Percentiles rank a stretch among this genome's conserved stretches.
phyloP scores from a whole-genome alignment of 1,140 invertebrate species.

The Tetramorium parvispinum region DNA sequence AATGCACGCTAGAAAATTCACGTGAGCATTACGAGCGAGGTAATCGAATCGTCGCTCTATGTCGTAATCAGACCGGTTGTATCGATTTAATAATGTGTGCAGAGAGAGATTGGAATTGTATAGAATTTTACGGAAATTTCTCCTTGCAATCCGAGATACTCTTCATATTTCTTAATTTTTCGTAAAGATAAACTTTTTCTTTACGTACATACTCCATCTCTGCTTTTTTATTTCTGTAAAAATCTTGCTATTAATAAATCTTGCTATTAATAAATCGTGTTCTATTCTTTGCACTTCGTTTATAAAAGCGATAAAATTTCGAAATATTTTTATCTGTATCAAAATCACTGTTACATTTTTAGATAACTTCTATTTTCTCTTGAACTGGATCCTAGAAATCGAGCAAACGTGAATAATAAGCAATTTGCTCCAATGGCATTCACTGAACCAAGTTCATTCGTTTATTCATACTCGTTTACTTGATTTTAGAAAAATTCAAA shows the following conservation, averaged over 20 bases:
- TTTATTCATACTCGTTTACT: neutral
- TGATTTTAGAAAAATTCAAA: neutral
- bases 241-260: neutral
- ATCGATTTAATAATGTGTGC: neutral
- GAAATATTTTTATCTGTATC: neutral
- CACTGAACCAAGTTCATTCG: neutral
- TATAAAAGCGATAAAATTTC: neutral
- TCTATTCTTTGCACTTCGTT: neutral
- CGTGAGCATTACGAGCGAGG: slow-evolving; percentile 6
- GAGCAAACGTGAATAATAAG: neutral
- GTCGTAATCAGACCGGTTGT: slow-evolving; percentile 7
- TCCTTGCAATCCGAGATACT: neutral
- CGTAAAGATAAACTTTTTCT: neutral
- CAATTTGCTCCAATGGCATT: no score
- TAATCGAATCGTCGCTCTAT: slow-evolving; percentile 33
- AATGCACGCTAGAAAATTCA: slow-evolving; percentile 46
- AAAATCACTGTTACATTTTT: neutral
- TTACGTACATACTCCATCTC: neutral
- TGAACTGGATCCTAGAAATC: neutral
- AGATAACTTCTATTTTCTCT: neutral
- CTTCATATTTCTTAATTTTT: neutral
- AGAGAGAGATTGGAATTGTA: neutral
- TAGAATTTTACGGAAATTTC: neutral
- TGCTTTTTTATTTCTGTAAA: neutral
- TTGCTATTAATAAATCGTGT: neutral